These are phyloP conservation scores for Apis florea DNA, from an alignment of 1,140 invertebrate genomes.

Conservation along the genomic window DNA sequence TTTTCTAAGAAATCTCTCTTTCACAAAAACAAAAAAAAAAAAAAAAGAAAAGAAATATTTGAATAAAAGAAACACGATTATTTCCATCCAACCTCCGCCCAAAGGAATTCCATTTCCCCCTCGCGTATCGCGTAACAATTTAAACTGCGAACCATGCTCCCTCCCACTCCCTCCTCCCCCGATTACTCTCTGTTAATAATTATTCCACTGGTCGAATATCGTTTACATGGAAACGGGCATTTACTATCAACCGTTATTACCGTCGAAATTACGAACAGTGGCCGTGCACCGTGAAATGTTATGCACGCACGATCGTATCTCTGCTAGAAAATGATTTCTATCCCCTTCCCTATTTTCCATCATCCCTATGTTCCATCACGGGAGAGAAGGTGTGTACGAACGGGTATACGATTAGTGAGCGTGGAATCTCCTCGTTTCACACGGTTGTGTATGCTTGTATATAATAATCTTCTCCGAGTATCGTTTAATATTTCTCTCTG, in stretches of 20 bases:
- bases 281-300: neutral
- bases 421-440: neutral
- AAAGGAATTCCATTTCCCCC: too few species aligned
- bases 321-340: slow-evolving; percentile 2
- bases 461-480: neutral
- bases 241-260: slow-evolving; percentile 13
- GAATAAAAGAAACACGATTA: too few species aligned
- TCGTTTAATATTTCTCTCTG: neutral
- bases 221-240: slow-evolving; percentile 42
- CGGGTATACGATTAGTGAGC: too few species aligned
- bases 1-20: too few species aligned
- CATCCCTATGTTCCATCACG: neutral
- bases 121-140: slow-evolving; percentile 1
- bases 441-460: neutral
- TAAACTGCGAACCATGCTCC: slow-evolving; percentile 1
- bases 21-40: too few species aligned
- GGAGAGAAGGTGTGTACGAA: neutral
- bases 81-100: too few species aligned
- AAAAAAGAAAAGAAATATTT: too few species aligned
- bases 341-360: too few species aligned
- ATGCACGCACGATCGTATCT: neutral
- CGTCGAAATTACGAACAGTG: slow-evolving; percentile 18
- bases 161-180: too few species aligned
- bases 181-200: slow-evolving; percentile 36
- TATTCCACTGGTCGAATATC: slow-evolving; percentile 16